Evolutionary conservation across 1,140 invertebrate genomes (phyloP), one percentile per base, ranked within the genome.

Genomic region (Nomia melanderi): DNA sequence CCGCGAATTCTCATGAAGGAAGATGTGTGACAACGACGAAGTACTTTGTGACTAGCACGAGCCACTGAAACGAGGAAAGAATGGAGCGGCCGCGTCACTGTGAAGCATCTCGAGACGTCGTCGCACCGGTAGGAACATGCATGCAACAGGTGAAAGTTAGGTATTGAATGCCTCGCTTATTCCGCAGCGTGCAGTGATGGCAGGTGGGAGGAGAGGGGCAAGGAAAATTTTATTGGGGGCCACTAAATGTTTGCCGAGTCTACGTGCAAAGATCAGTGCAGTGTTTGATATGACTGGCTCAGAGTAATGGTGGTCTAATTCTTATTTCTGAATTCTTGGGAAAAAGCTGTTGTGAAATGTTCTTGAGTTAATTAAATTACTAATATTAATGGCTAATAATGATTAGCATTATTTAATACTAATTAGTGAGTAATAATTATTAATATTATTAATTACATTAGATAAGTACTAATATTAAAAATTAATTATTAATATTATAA

Each of bases 81-180:
- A 64, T 82, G 44, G 71, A 76, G 63, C 12, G 50, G 70, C 39
- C 41, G 33, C 41, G 53, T 54, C 63, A 44, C 62, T 20, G 25
- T 41, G 27, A 77, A 77, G 74, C 72, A 67, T 81, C 69, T 77
- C 56, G 70, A 74, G 64, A 81, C 31, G 54, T 72, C 60, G 79
- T 70, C 54, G 70, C 65, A 56, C 31, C 31, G 73, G 56, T 29
- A 69, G 71, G 62, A 70, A 83, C 74, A 78, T 56, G 60, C 57
- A 71, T 78, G 81, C 90, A 92, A 91, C 91, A 91, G 90, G 90
- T 91, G 88, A 84, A 87, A 83, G 71, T 73, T 65, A 71, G 83
- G 67, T 85, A 85, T 83, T 63, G 74, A 85, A 70, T 66, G 74
- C 25, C 62, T 78, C 66, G 71, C 41, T 78, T 84, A 82, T 84